Evolutionary conservation across 2,888 invertebrate species (phyloP).

Genomic region (Nebria brevicollis): DNA sequence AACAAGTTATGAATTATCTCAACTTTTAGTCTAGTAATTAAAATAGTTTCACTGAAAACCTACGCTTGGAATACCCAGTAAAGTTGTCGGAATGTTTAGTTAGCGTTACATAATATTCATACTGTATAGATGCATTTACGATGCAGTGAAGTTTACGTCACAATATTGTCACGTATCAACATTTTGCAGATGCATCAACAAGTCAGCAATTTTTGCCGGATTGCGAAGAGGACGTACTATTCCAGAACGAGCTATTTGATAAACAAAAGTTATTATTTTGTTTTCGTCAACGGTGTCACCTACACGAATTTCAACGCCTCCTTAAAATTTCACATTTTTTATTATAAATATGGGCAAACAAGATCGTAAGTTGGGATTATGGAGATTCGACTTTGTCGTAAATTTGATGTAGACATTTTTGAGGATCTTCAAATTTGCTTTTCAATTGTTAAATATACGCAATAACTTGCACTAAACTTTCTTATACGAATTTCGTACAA

Average conservation of each 20-base stretch:
- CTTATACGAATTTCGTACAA: no score
- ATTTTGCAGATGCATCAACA: neutral
- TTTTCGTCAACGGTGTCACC: neutral
- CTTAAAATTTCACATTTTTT: neutral
- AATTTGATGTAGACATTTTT: neutral
- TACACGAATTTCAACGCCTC: neutral
- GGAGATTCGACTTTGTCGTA: neutral
- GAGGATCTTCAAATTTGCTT: neutral
- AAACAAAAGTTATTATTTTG: conserved; percentile 1
- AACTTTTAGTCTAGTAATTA: neutral
- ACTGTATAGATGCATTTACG: no score
- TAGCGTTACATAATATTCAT: neutral
- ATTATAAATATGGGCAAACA: neutral
- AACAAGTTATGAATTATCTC: neutral
- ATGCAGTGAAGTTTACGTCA: no score
- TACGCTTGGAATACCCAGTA: neutral
- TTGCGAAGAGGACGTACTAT: neutral
- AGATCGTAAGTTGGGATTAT: neutral
- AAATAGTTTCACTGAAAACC: conserved; percentile 7
- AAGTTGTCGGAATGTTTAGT: neutral
- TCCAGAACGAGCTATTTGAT: neutral
- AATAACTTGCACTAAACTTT: no score
- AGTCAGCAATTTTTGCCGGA: neutral
- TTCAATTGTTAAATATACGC: no score
- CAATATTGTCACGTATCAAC: no score